A percentile compares a stretch with the other conserved stretches of the same genome.
These are phyloP conservation scores for Delichon dasypus DNA, from an alignment of 2,797 vertebrate genomes.

Conservation along the genomic window DNA sequence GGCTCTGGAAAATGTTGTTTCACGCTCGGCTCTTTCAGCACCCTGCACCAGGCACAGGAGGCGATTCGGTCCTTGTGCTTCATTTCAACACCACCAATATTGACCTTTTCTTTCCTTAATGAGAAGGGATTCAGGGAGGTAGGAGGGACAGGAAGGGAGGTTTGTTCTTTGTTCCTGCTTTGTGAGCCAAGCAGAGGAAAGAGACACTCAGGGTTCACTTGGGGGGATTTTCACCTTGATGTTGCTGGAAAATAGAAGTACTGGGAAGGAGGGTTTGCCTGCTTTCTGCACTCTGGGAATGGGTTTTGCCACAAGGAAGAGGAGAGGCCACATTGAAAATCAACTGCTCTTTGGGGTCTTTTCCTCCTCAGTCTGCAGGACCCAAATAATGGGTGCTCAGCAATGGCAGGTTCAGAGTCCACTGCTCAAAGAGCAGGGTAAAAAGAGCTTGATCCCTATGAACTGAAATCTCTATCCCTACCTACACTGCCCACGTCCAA, in stretches of 20 bases:
- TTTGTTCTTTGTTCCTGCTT: background rate
- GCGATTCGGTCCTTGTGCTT: background rate
- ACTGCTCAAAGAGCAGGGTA: background rate
- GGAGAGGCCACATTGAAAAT: background rate
- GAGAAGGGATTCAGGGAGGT: background rate
- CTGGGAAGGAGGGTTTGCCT: background rate
- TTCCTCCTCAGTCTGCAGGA: background rate
- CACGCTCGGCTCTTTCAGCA: background rate
- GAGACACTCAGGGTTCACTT: background rate
- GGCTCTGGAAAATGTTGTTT: conserved; percentile 43
- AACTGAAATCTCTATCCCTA: background rate
- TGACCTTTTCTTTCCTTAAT: conserved; percentile 14
- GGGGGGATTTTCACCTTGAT: background rate
- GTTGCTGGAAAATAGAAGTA: background rate
- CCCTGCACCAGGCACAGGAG: background rate
- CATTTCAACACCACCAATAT: conserved; percentile 13
- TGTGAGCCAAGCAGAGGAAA: background rate
- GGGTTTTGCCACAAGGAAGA: background rate
- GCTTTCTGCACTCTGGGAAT: background rate
- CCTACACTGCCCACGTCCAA: background rate
- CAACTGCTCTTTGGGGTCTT: background rate
- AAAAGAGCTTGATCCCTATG: background rate
- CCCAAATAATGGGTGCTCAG: background rate
- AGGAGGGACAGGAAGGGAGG: background rate
- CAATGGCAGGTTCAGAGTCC: background rate